Evolutionary conservation across 2,888 invertebrate genomes (phyloP), one percentile per base, ranked within the genome.

Genomic region (Heliothis peltigera): DNA sequence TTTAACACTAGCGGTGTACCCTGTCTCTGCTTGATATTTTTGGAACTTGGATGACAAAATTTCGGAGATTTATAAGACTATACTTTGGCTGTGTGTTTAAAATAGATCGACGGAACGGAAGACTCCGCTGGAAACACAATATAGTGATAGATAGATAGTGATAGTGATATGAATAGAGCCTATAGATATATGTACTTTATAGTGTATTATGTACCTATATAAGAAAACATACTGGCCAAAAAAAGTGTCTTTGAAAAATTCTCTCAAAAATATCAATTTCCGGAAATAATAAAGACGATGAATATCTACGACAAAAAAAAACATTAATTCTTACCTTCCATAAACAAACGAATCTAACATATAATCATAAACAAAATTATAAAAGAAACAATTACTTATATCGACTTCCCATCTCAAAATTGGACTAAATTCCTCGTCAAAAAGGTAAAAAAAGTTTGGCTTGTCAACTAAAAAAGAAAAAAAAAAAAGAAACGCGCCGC

Each of bases 351-450:
- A 28, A 42, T 32, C 28, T 22, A 51, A 42, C 42, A 63, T 58
- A 32, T 58, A 32, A 61, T 53, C 75, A 57, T 69, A 75, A 71
- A 71, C 54, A 58, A 15, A 75, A 75, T 63, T 67, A 68, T 46
- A 58, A 42, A 54, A 51, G 8, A 55, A 71, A 42, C 25, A 53
- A 72, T 71, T 62, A 49, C 43, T 35, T 32, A 8, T 39, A 39
- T 39, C 58, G 43, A 58, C 67, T 52, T 64, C 60, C 59, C 48
- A 70, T 61, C 43, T 43, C 43, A 32, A 70, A n/a, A 75, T 75
- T 64, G 59, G 43, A 35, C 55, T 53, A 66, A 61, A 76, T 55
- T 77, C 57, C 18, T 53, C 21, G 42, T 59, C 25, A 54, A 57
- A 55, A 51, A n/a, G n/a, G n/a, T n/a, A n/a, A 58, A 65, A 63